A percentile compares a stretch with the other conserved stretches of the same genome.
Evolutionary conservation across 1,140 invertebrate species (phyloP).

Genomic region (Stenopsyche tienmushanensis): DNA sequence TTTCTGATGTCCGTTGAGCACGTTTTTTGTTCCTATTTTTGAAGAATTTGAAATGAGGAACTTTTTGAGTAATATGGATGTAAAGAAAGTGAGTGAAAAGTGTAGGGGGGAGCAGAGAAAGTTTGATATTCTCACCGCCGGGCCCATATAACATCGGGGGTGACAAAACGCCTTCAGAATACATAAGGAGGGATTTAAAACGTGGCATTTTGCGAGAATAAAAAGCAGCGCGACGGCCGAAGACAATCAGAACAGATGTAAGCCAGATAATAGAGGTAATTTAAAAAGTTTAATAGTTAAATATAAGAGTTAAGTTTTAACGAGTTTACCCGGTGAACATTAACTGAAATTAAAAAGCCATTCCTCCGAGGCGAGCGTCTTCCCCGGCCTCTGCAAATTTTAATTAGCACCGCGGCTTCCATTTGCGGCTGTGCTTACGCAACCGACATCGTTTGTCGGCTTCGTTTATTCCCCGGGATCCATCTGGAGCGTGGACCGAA

Average conservation of each 20-base stretch:
- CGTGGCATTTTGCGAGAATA: background rate
- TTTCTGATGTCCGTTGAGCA: too few relatives aligned
- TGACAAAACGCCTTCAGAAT: constrained; percentile 7
- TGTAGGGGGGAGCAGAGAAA: constrained; percentile 7
- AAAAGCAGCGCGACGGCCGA: constrained; percentile 5
- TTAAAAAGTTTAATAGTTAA: constrained; percentile 26
- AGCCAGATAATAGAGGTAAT: constrained; percentile 6
- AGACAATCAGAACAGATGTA: constrained; percentile 8
- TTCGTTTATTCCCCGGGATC: background rate
- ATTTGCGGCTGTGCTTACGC: background rate
- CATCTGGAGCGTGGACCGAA: background rate
- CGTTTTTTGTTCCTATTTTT: too few relatives aligned
- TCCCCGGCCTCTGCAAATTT: background rate
- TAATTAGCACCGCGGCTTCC: constrained; percentile 19
- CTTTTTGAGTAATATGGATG: too few relatives aligned
- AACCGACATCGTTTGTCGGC: background rate
- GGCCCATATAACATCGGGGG: background rate
- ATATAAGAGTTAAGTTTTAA: constrained; percentile 17
- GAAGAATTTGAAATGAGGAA: too few relatives aligned
- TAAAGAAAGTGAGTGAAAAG: too few relatives aligned
- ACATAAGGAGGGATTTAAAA: constrained; percentile 6
- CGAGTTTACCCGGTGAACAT: constrained; percentile 15
- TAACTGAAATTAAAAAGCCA: constrained; percentile 25
- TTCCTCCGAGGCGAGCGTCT: constrained; percentile 3
- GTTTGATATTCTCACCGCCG: background rate